These are phyloP conservation scores for Oryzias dopingdopingensis DNA, from an alignment of 2,797 vertebrate species.

Conservation along the genomic window DNA sequence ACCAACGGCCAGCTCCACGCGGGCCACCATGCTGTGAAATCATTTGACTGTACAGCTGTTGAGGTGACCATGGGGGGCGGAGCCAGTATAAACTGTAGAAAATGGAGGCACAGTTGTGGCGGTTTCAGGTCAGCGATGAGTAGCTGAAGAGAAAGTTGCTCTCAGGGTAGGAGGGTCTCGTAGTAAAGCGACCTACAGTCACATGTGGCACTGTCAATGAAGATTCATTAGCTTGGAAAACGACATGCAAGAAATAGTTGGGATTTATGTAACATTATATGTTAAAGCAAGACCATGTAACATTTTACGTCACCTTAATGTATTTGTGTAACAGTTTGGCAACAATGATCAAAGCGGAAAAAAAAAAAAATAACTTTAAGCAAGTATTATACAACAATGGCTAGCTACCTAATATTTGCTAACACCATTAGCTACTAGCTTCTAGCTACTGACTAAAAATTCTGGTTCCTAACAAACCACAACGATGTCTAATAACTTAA, in stretches of 20 bases:
- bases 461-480: too few relatives aligned
- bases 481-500: too few relatives aligned
- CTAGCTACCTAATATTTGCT: not conserved
- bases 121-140: slow-evolving; percentile 2
- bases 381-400: not conserved
- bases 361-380: not conserved
- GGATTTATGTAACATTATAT: slow-evolving; percentile 5
- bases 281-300: slow-evolving; percentile 14
- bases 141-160: slow-evolving; percentile 1
- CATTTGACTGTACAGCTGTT: slow-evolving; percentile 39
- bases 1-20: slow-evolving; percentile 34
- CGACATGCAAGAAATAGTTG: not conserved
- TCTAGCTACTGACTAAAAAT: too few relatives aligned
- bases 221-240: slow-evolving; percentile 28
- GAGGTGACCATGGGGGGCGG: slow-evolving; percentile 13
- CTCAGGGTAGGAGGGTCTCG: not conserved
- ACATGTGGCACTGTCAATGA: slow-evolving; percentile 42
- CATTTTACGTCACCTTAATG: not conserved
- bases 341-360: not conserved
- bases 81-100: slow-evolving; percentile 10
- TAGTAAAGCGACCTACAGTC: slow-evolving; percentile 7
- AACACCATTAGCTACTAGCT: too few relatives aligned
- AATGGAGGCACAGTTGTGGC: slow-evolving; percentile 16
- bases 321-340: not conserved
- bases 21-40: slow-evolving; percentile 52